A percentile compares a stretch with the other conserved stretches of the same genome.
These are phyloP conservation scores for Drosophila subpulchrella DNA, from an alignment of 1,140 invertebrate genomes.

Conservation along the genomic window DNA sequence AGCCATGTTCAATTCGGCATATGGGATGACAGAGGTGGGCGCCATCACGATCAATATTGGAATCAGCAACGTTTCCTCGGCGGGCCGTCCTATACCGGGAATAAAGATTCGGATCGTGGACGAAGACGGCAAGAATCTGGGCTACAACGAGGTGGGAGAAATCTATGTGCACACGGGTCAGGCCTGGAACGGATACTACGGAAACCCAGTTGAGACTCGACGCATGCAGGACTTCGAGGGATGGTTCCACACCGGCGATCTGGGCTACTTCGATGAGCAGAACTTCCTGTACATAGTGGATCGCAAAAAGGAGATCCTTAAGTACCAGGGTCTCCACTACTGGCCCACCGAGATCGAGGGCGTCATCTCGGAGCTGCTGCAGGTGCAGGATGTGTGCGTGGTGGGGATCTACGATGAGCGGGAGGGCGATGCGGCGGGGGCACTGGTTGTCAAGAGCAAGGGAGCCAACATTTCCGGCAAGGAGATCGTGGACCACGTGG, in stretches of 20 bases:
- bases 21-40: slow-evolving; percentile 67
- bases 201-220: slow-evolving; percentile 86
- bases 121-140: slow-evolving; percentile 66
- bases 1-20: slow-evolving; percentile 57
- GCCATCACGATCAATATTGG: slow-evolving; percentile 60
- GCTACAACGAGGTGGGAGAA: slow-evolving; percentile 82
- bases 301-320: slow-evolving; percentile 91
- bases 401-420: slow-evolving; percentile 68
- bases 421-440: slow-evolving; percentile 63
- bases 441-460: slow-evolving; percentile 55
- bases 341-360: slow-evolving; percentile 76
- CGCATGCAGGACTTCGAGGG: slow-evolving; percentile 87
- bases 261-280: slow-evolving; percentile 89
- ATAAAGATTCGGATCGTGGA: slow-evolving; percentile 63
- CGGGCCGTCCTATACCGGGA: slow-evolving; percentile 56
- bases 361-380: slow-evolving; percentile 47
- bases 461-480: slow-evolving; percentile 43
- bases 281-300: slow-evolving; percentile 89
- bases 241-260: slow-evolving; percentile 91
- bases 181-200: slow-evolving; percentile 85
- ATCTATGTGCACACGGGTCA: slow-evolving; percentile 76
- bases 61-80: slow-evolving; percentile 50
- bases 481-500: slow-evolving; percentile 68
- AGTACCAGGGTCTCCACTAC: slow-evolving; percentile 86
- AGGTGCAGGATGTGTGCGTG: slow-evolving; percentile 75